Evolutionary conservation across 2,888 invertebrate species (phyloP), one percentile per base, ranked within the genome.

Genomic region (Hetaerina titia): DNA sequence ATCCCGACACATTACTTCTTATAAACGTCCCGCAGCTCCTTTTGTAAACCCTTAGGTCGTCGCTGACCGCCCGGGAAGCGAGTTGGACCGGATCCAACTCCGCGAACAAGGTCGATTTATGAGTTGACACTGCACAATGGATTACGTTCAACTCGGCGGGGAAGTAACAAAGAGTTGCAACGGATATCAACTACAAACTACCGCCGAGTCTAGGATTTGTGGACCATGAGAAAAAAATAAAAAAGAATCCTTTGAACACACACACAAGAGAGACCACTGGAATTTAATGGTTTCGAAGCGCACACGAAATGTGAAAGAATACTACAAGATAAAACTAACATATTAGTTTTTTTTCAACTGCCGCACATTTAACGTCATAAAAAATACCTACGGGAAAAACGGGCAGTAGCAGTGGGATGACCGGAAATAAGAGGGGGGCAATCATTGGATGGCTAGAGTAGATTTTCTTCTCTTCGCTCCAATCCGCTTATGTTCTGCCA

Each of bases 21-120:
- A 81, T 81, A 81, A 81, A 31, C 81, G 81, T 81, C 31, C 81
- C 81, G 81, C 81, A 81, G 31, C 81, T 81, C 25, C 81, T 31
- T 31, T 81, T 81, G 81, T 81, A 81, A 81, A 31, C 81, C 81
- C 15, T 81, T 81, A 31, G 81, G 25, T 31, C 81, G 81, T 81
- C 25, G 81, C 81, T 81, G 81, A 81, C 81, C 81, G 81, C 22
- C 81, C 9, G 22, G 25, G 81, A 22, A 31, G 81, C 11, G n/a
- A 25, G 25, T 81, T 81, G 81, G 81, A 81, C 81, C 81, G 81
- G 22, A 81, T 81, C 81, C 81, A 81, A 81, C 25, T 19, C 31
- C 25, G 81, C 25, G 81, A 81, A 31, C 81, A 31, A 31, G 81
- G 81, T 81, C 81, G 81, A 81, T 81, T 81, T 81, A 81, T 81